These are phyloP conservation scores for Salmo trutta DNA, from an alignment of 2,797 vertebrate genomes.

Conservation along the genomic window DNA sequence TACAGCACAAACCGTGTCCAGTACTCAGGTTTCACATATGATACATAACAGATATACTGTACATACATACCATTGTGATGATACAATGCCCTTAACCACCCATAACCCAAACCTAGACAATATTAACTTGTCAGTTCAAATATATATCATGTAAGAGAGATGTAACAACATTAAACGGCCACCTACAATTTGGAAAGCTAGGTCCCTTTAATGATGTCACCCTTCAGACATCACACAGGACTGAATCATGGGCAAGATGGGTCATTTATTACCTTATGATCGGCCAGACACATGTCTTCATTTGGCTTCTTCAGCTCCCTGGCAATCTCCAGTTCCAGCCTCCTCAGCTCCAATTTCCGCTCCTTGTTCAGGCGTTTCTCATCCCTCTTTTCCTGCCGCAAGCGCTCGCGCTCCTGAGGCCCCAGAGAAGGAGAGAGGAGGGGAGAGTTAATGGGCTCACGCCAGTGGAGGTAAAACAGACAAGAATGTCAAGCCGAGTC, in stretches of 20 bases:
- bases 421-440: slow-evolving; percentile 18
- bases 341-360: slow-evolving; percentile 92
- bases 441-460: not conserved
- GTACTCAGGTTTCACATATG: not conserved
- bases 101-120: not conserved
- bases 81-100: not conserved
- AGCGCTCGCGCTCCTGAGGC: slow-evolving; percentile 90
- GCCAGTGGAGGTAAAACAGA: slow-evolving; percentile 44
- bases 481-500: slow-evolving; percentile 62
- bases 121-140: not conserved
- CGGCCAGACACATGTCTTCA: slow-evolving; percentile 98
- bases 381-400: slow-evolving; percentile 97
- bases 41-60: not conserved
- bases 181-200: not conserved
- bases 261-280: slow-evolving; percentile 88
- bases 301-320: slow-evolving; percentile 98
- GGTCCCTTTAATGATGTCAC: not conserved
- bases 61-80: not conserved
- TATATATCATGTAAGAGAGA: not conserved
- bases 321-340: slow-evolving; percentile 94
- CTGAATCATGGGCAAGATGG: not conserved
- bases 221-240: not conserved
- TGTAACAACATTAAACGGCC: not conserved
- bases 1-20: slow-evolving; percentile 14
- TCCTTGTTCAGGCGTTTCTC: slow-evolving; percentile 98